Conservation (phyloP, 2,888 invertebrate genomes). For the Xanthorhoe designata region DNA sequence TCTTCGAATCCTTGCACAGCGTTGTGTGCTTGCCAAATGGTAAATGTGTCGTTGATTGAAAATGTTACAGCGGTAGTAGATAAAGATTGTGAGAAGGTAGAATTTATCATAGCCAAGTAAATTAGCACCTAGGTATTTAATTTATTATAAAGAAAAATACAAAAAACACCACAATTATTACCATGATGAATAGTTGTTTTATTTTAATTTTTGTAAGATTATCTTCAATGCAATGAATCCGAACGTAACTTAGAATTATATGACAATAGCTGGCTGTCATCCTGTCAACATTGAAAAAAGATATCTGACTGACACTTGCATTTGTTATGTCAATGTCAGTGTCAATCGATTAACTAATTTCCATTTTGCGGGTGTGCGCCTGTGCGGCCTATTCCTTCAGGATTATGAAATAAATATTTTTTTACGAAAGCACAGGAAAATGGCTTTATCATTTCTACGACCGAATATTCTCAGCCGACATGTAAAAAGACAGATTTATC, state of each 20-base stretch:
- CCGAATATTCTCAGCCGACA: slow-evolving; percentile 69
- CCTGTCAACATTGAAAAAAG: not conserved
- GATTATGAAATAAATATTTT: slow-evolving; percentile 60
- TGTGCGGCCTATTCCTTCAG: slow-evolving; percentile 39
- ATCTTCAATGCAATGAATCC: too few relatives aligned
- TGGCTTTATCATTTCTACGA: slow-evolving; percentile 79
- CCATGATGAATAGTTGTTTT: too few relatives aligned
- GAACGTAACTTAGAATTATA: too few relatives aligned
- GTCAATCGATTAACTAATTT: slow-evolving; percentile 29
- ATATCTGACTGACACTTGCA: not conserved
- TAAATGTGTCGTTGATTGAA: slow-evolving; percentile 63
- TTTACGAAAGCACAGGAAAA: slow-evolving; percentile 40
- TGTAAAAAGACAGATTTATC: slow-evolving; percentile 72
- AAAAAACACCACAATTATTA: too few relatives aligned
- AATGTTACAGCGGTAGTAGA: slow-evolving; percentile 58
- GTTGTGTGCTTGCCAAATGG: slow-evolving; percentile 70
- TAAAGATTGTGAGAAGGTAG: slow-evolving; percentile 65
- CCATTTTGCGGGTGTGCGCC: not conserved
- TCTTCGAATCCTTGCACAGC: slow-evolving; percentile 54
- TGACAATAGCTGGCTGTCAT: not conserved
- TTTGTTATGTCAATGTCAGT: not conserved
- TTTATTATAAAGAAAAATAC: too few relatives aligned
- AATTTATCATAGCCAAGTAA: slow-evolving; percentile 60
- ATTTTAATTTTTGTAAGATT: too few relatives aligned
- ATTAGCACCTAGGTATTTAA: not conserved